Percentiles rank a stretch among this genome's conserved stretches.
Conservation (phyloP, 2,797 vertebrate genomes). For the Danio tinwini region DNA sequence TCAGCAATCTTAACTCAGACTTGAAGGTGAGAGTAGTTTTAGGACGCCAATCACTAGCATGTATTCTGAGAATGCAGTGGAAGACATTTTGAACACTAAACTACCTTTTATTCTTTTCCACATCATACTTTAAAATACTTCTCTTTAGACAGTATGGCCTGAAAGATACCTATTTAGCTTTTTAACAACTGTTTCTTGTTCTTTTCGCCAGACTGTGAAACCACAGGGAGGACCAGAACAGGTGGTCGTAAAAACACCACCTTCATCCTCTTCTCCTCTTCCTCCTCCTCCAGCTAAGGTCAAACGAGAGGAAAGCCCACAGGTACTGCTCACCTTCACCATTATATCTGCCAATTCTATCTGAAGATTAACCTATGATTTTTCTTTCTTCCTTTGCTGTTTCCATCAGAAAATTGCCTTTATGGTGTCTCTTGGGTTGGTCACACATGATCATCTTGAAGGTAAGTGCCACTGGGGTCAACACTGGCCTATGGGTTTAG, state of each 20-base stretch:
- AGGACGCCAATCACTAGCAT: not conserved
- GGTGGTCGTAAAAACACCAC: conserved; percentile 77
- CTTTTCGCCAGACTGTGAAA: conserved; percentile 86
- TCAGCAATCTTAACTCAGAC: conserved; percentile 91
- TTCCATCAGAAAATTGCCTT: conserved; percentile 95
- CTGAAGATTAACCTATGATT: not conserved
- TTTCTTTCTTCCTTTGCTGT: conserved; percentile 29
- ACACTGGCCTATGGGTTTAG: not conserved
- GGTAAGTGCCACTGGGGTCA: conserved; percentile 73
- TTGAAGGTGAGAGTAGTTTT: conserved; percentile 83
- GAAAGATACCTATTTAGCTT: too few relatives aligned
- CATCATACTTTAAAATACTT: not conserved
- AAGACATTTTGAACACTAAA: too few relatives aligned
- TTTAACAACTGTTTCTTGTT: not conserved
- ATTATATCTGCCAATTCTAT: not conserved
- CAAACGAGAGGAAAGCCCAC: conserved; percentile 94
- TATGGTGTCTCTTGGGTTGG: conserved; percentile 97
- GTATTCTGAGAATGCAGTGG: too few relatives aligned
- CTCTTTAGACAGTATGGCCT: not conserved
- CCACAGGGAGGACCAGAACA: conserved; percentile 85
- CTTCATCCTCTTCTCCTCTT: conserved; percentile 81
- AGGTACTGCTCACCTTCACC: conserved; percentile 77
- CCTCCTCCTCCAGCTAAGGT: conserved; percentile 82
- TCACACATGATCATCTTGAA: conserved; percentile 97
- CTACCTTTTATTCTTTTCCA: too few relatives aligned